These are phyloP conservation scores for Musca domestica DNA, from an alignment of 1,140 invertebrate genomes.

Conservation along the genomic window DNA sequence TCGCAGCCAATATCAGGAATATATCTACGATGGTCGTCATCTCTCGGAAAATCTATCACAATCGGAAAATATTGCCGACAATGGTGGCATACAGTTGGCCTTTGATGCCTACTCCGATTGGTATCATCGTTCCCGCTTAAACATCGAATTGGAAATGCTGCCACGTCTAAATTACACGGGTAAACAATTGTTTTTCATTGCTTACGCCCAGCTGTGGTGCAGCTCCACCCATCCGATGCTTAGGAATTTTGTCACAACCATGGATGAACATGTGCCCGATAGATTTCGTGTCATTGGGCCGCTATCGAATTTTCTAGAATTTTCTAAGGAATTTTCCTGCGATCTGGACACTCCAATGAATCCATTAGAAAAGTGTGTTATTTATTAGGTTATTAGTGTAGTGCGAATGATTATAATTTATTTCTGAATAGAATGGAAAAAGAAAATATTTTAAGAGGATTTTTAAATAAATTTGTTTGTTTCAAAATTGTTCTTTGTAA, in stretches of 20 bases:
- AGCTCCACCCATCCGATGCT: slow-evolving; percentile 29
- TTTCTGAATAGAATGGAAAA: too few relatives aligned
- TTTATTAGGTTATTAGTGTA: slow-evolving; percentile 29
- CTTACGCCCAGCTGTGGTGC: slow-evolving; percentile 61
- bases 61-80: slow-evolving; percentile 69
- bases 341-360: slow-evolving; percentile 60
- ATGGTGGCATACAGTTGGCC: slow-evolving; percentile 65
- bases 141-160: slow-evolving; percentile 48
- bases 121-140: slow-evolving; percentile 54
- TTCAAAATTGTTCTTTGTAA: too few relatives aligned
- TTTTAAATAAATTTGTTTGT: too few relatives aligned
- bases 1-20: slow-evolving; percentile 36
- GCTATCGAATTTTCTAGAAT: slow-evolving; percentile 65
- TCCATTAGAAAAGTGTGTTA: slow-evolving; percentile 56
- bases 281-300: slow-evolving; percentile 64
- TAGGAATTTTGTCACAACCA: slow-evolving; percentile 33
- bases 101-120: slow-evolving; percentile 58
- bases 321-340: slow-evolving; percentile 53
- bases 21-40: slow-evolving; percentile 31
- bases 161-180: slow-evolving; percentile 57
- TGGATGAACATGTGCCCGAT: slow-evolving; percentile 57
- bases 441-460: too few relatives aligned
- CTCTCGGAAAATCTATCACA: slow-evolving; percentile 31
- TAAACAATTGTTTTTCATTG: slow-evolving; percentile 72
- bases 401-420: too few relatives aligned